Conservation (phyloP, 2,888 invertebrate genomes). For the Margaritifera margaritifera region DNA sequence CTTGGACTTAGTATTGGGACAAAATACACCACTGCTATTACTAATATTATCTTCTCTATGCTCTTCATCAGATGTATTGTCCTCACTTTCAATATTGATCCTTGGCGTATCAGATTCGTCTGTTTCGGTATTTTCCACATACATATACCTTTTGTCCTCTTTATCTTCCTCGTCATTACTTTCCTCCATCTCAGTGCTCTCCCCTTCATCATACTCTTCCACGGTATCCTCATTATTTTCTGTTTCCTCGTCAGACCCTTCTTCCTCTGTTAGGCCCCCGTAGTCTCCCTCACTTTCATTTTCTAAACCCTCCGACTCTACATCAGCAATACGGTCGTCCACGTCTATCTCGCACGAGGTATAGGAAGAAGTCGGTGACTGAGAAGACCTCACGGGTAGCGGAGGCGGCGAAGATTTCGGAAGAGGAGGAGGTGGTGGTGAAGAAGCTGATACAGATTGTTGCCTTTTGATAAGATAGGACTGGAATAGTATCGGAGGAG, state of each 20-base stretch:
- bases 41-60: neutral
- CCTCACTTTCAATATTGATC: conserved; percentile 1
- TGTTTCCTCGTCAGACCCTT: neutral
- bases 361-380: neutral
- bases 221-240: neutral
- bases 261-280: neutral
- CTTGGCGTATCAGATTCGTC: conserved; percentile 1
- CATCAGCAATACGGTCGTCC: neutral
- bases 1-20: no score
- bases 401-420: neutral
- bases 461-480: neutral
- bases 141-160: conserved; percentile 1
- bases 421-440: conserved; percentile 12
- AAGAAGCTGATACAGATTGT: conserved; percentile 7
- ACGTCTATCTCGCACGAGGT: no score
- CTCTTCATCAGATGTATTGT: conserved; percentile 7
- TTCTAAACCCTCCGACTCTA: conserved; percentile 6
- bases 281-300: neutral
- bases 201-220: neutral
- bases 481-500: no score
- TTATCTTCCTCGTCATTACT: conserved; percentile 17
- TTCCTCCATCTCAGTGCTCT: conserved; percentile 14
- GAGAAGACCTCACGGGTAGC: neutral
- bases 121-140: conserved; percentile 4
- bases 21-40: no score